These are phyloP conservation scores for Deroptyus accipitrinus DNA, from an alignment of 2,113 vertebrate species.

Conservation along the genomic window DNA sequence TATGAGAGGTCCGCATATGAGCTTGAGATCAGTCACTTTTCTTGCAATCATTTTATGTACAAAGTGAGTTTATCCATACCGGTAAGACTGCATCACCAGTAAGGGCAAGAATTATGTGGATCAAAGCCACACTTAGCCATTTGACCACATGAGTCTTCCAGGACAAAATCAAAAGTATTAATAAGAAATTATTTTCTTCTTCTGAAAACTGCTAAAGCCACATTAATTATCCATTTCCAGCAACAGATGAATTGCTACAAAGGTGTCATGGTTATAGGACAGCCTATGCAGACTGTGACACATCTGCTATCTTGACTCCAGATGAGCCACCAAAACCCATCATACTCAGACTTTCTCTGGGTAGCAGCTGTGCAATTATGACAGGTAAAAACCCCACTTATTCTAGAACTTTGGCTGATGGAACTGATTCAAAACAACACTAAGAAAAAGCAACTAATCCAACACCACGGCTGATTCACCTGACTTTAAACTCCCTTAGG, in stretches of 20 bases:
- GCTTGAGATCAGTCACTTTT: neutral
- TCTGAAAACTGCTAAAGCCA: neutral
- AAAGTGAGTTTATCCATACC: neutral
- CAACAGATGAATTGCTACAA: neutral
- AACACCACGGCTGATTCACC: neutral
- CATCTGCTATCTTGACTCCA: neutral
- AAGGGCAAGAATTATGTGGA: neutral
- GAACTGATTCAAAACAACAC: neutral
- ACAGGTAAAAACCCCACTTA: accelerated
- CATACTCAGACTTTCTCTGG: neutral
- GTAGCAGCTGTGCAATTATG: neutral
- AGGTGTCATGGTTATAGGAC: neutral
- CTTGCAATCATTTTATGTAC: neutral
- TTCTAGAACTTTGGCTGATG: neutral
- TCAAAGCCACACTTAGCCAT: neutral
- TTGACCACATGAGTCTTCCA: neutral
- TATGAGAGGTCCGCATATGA: neutral
- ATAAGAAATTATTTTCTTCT: neutral
- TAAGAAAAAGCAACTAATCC: neutral
- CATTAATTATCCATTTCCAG: neutral
- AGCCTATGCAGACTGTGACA: neutral
- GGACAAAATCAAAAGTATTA: neutral
- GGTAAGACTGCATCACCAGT: neutral
- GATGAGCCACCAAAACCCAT: neutral
- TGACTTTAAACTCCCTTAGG: neutral